Evolutionary conservation across 2,113 vertebrate species (phyloP).

Genomic region (Ornithorhynchus anatinus): DNA sequence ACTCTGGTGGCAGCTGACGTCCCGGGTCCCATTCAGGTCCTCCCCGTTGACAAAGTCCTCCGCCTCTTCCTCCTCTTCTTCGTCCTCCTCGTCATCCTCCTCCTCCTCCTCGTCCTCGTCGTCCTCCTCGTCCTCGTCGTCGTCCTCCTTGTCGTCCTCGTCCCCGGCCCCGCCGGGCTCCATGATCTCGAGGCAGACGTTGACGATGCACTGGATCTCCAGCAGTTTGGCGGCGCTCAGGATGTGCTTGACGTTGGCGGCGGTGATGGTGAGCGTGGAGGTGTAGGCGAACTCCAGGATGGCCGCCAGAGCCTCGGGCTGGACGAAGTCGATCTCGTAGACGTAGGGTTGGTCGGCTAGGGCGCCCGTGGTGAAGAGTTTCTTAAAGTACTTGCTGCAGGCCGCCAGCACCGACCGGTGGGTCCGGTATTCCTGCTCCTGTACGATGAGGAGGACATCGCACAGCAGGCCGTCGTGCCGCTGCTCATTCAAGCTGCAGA

Average conservation of each 20-base stretch:
- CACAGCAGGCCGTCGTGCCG: conserved; percentile 91
- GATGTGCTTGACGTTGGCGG: conserved; percentile 93
- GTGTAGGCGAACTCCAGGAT: conserved; percentile 99
- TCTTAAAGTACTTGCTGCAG: conserved; percentile 98
- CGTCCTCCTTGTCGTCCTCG: conserved; percentile 70
- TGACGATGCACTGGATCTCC: conserved; percentile 95
- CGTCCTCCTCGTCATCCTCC: conserved; percentile 78
- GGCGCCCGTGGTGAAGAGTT: conserved; percentile 92
- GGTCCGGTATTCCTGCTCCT: conserved; percentile 93
- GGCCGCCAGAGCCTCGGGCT: conserved; percentile 91
- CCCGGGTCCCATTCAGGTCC: conserved; percentile 64
- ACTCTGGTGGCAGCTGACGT: conserved; percentile 78
- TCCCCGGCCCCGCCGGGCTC: conserved; percentile 78
- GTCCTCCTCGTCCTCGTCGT: conserved; percentile 67
- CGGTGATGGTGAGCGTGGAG: conserved; percentile 93
- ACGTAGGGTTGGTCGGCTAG: conserved; percentile 81
- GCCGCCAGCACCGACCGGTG: conserved; percentile 94
- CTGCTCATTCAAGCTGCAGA: conserved; percentile 94
- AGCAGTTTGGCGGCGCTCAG: conserved; percentile 91
- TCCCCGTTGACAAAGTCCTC: conserved; percentile 77
- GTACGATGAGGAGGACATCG: conserved; percentile 93
- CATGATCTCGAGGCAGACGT: conserved; percentile 96
- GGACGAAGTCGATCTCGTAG: conserved; percentile 97
- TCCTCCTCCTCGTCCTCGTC: conserved; percentile 82
- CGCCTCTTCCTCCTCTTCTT: conserved; percentile 74